phyloP scores from a whole-genome alignment of 2,797 vertebrate species.

The Lycodopsis pacificus region DNA sequence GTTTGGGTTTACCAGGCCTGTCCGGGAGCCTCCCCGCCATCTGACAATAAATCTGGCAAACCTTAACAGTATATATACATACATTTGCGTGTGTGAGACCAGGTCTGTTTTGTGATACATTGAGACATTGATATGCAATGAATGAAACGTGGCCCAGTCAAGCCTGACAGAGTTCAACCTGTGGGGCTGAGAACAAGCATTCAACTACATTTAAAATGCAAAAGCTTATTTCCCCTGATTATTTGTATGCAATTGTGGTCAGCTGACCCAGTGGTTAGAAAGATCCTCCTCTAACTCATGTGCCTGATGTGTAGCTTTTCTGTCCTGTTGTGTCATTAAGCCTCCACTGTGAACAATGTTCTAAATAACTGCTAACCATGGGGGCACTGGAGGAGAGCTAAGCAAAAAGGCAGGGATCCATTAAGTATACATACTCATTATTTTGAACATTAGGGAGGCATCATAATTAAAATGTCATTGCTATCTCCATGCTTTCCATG shows the following conservation, averaged over 20 bases:
- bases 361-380: conserved; percentile 15
- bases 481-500: conserved; percentile 14
- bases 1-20: no score
- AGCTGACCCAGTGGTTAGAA: not conserved
- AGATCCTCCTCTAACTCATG: not conserved
- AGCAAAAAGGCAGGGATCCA: conserved; percentile 13
- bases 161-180: no score
- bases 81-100: no score
- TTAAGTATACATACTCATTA: conserved; percentile 11
- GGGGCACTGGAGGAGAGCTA: not conserved
- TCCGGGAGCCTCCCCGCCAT: no score
- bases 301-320: conserved; percentile 16
- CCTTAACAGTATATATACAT: not conserved
- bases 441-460: conserved; percentile 12
- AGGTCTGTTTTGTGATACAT: not conserved
- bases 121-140: not conserved
- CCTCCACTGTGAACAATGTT: conserved; percentile 9
- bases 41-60: not conserved
- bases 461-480: conserved; percentile 17
- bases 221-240: not conserved
- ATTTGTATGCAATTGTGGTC: not conserved
- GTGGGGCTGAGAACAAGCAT: not conserved
- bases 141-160: no score
- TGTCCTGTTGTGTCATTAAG: conserved; percentile 22
- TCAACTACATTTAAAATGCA: not conserved